Base-by-base conservation (phyloP, 2,113 vertebrate genomes). In the Panthera leo region DNA sequence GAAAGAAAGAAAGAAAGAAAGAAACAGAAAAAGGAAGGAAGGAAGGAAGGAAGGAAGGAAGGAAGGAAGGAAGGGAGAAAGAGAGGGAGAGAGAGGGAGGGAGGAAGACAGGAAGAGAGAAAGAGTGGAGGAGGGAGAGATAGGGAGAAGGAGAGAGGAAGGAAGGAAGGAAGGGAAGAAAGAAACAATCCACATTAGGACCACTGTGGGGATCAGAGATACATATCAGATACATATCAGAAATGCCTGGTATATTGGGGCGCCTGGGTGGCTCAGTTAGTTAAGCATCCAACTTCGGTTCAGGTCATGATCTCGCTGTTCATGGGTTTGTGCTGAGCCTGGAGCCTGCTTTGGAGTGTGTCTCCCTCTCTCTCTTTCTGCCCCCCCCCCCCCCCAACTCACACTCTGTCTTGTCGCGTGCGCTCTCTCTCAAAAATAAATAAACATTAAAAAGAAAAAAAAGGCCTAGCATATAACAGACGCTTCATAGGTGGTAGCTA, bases 71-170 rank as follows among this genome's bases (percentile, higher is more conserved):
- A 1, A 3, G 39, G 5, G 21, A 13, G 21, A 19, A 3, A 13
- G n/a, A 19, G 36, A 18, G 31, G 34, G 8, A 6, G 5, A 34
- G 12, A 67, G 10, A 18, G 8, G 36, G 5, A 3, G 11, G 36
- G 21, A 13, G 21, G 27, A 12, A 13, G n/a, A 10, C 5, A 36
- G 34, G 8, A 7, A 19, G 67, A 11, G 5, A 21, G 8, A 16
- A 16, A 36, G 18, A 71, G 42, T 45, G 42, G 42, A 18, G 4
- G 10, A 21, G 3, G 10, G n/a, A 71, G 8, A 19, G n/a, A 21
- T 2, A 31, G 68, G 16, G 4, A 39, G n/a, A 2, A 42, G 36
- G 0, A 10, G 6, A 19, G 8, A 10, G 18, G 61, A 0, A 63
- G 11, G 61, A 0, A 63, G 11, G 61, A 4, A 10, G 25, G 25